A percentile compares a stretch with the other conserved stretches of the same genome.
phyloP scores from a whole-genome alignment of 2,113 vertebrate genomes.

The Carlito syrichta region DNA sequence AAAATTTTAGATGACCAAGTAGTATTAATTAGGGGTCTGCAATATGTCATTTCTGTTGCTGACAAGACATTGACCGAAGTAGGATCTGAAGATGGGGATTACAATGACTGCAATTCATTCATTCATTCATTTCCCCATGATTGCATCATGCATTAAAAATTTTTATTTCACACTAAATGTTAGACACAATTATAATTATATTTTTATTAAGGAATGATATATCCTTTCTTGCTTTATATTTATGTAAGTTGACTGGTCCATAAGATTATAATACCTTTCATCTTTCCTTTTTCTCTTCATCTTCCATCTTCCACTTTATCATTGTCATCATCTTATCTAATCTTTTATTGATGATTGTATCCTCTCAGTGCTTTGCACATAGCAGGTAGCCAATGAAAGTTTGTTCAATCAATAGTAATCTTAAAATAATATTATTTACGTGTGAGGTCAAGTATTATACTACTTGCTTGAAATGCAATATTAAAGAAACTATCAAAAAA shows the following conservation, averaged over 20 bases:
- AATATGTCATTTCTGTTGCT: neutral
- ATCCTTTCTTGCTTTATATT: neutral
- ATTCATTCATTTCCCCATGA: neutral
- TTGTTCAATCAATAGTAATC: neutral
- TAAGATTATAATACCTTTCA: neutral
- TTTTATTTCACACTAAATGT: neutral
- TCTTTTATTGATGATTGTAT: neutral
- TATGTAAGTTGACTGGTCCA: neutral
- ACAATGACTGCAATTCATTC: neutral
- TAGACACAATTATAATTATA: neutral
- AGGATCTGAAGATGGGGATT: neutral
- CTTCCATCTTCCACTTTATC: neutral
- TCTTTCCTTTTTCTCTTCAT: neutral
- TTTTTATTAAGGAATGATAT: neutral
- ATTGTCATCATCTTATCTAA: neutral
- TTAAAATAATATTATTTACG: constrained; percentile 1
- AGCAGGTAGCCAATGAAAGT: neutral
- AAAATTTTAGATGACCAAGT: neutral
- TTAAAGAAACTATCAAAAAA: neutral
- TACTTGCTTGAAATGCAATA: neutral
- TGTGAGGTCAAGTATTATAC: neutral
- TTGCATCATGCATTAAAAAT: neutral
- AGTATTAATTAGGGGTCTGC: neutral
- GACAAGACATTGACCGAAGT: neutral
- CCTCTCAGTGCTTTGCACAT: neutral